phyloP scores from a whole-genome alignment of 2,888 invertebrate species.

The Pteria penguin region DNA sequence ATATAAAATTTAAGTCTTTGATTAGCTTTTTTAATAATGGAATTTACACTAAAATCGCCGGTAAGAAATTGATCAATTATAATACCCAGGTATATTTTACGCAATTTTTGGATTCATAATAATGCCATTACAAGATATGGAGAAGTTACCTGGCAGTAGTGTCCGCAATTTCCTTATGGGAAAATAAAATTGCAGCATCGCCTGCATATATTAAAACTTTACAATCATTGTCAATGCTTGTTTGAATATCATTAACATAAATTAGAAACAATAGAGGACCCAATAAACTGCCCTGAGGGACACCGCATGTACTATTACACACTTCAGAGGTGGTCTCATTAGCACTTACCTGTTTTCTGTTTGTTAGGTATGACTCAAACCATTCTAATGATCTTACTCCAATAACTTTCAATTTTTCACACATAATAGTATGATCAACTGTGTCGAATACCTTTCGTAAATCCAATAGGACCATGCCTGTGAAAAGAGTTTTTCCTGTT shows the following conservation, averaged over 20 bases:
- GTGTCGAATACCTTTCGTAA: slow-evolving; percentile 44
- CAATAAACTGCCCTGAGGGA: slow-evolving; percentile 16
- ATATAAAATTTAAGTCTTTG: no score
- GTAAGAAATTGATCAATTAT: no score
- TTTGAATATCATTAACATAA: neutral
- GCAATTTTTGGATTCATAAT: no score
- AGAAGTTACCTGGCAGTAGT: no score
- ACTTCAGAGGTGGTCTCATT: neutral
- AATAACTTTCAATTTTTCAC: slow-evolving; percentile 32
- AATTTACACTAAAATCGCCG: no score
- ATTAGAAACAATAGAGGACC: neutral
- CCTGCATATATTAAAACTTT: neutral
- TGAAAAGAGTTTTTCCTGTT: slow-evolving; percentile 16
- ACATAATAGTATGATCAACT: slow-evolving; percentile 32
- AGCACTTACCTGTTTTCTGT: slow-evolving; percentile 17
- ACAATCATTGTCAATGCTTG: neutral
- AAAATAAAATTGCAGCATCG: neutral
- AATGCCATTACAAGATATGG: no score
- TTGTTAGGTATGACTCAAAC: slow-evolving; percentile 33
- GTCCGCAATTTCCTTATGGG: neutral
- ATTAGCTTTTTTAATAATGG: no score
- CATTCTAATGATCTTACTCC: slow-evolving; percentile 28
- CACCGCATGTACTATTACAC: neutral
- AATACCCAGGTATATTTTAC: no score
- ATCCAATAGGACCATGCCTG: slow-evolving; percentile 32